A percentile compares a stretch with the other conserved stretches of the same genome.
Conservation (phyloP, 1,140 invertebrate species). For the Arctopsyche grandis region DNA sequence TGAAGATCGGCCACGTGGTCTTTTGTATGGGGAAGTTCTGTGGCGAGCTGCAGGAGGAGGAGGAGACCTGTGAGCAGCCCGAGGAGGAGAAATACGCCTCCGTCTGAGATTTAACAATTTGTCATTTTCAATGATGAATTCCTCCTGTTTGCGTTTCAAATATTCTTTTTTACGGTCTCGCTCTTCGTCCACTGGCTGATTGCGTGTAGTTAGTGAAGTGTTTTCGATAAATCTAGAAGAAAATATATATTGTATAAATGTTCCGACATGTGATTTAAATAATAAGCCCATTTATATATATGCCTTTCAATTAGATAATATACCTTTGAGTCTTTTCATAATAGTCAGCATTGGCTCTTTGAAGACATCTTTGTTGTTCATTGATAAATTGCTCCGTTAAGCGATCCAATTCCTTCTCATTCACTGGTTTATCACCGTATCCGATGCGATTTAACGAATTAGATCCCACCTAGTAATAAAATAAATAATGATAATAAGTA, state of each 20-base stretch:
- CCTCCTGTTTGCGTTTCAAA: slow-evolving; percentile 48
- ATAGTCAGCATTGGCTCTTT: slow-evolving; percentile 44
- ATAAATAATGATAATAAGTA: no score
- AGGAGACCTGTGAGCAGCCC: background rate
- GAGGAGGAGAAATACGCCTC: background rate
- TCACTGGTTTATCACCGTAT: slow-evolving; percentile 31
- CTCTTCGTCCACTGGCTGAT: background rate
- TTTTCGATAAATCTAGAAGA: slow-evolving; percentile 50
- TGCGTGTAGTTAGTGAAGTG: slow-evolving; percentile 36
- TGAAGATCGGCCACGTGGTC: background rate
- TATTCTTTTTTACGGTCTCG: slow-evolving; percentile 40
- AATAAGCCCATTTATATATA: background rate
- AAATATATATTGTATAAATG: background rate
- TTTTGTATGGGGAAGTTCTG: slow-evolving; percentile 25
- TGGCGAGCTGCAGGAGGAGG: slow-evolving; percentile 9
- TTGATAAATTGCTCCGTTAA: slow-evolving; percentile 51
- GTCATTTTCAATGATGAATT: slow-evolving; percentile 48
- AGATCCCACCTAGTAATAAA: background rate
- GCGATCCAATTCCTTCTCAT: slow-evolving; percentile 44
- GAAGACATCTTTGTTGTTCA: slow-evolving; percentile 46
- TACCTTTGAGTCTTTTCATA: slow-evolving; percentile 52
- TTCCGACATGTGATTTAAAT: background rate
- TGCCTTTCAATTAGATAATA: background rate
- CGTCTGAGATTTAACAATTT: slow-evolving; percentile 32
- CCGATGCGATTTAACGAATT: background rate